Evolutionary conservation across 53 echinoderm and acorn worm species (phyloP), one percentile per base, ranked within the genome.

Genomic region (Antedon mediterranea): DNA sequence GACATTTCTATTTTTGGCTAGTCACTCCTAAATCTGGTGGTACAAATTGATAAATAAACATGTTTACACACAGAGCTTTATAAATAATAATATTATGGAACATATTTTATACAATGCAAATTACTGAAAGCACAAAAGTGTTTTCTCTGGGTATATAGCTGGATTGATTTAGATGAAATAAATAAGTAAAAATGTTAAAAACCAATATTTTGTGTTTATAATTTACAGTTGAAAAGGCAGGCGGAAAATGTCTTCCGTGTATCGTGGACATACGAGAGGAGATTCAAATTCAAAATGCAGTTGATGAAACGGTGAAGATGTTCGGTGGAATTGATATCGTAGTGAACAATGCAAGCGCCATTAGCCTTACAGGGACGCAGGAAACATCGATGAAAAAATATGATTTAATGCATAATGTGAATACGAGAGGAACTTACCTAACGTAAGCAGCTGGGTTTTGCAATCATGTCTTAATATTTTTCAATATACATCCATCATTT

Each of bases 341-440:
- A n/a, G 80, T 95, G 41, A 95, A 95, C 82, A 95, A 95, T 71
- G 97, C 97, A 71, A 95, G 97, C 78, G 97, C 97, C 13, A 95
- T 95, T 73, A 87, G 87, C 33, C 78, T 95, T 23, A 89, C 97
- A 37, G 92, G 87, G 71, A 97, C 97, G 0, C 85, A 77, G 27
- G 81, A 83, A 13, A 86, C 92, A 32, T 76, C 85, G 0, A 97
- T 97, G 97, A 97, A 97, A 79, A 89, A 77, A 72, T 97, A 89
- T 81, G 97, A 97, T 57, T 89, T 97, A 37, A 97, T 97, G 97
- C 85, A 97, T 32, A 79, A 77, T 75, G 78, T 97, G 82, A 97
- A 97, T 43, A 79, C 92, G 72, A 97, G 97, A 81, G 97, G 97
- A 32, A 92, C 97, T 30, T 97, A 87, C 73, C 28, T 97, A 34